Evolutionary conservation across 2,888 invertebrate species (phyloP).

Genomic region (Trachelus iudaicus): DNA sequence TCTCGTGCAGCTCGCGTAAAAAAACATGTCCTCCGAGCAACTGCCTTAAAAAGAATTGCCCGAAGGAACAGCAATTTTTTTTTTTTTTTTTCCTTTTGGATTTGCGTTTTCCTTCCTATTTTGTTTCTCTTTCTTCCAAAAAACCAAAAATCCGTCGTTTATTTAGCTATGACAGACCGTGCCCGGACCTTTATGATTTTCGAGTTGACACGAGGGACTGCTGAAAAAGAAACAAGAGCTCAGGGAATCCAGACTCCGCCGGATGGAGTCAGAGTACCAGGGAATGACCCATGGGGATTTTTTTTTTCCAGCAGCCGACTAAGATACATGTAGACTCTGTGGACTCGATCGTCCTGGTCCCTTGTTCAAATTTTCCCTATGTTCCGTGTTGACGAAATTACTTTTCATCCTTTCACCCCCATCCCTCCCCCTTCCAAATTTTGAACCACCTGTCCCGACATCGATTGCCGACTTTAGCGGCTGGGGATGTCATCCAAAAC

Average conservation of each 20-base stretch:
- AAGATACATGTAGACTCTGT: neutral
- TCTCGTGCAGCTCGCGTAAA: no score
- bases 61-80: no score
- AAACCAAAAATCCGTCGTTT: neutral
- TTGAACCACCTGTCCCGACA: neutral
- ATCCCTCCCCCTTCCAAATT: accelerated
- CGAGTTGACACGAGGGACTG: neutral
- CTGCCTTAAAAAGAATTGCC: no score
- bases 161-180: neutral
- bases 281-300: neutral
- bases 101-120: neutral
- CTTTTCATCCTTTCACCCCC: neutral
- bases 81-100: no score
- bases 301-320: neutral
- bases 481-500: neutral
- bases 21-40: no score
- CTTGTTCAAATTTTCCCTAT: neutral
- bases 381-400: neutral
- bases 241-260: neutral
- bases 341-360: neutral
- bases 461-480: neutral
- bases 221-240: neutral
- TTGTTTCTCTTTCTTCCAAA: neutral
- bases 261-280: neutral
- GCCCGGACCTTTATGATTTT: neutral